These are phyloP conservation scores for Boleophthalmus pectinirostris DNA, from an alignment of 2,113 vertebrate genomes.

Conservation along the genomic window DNA sequence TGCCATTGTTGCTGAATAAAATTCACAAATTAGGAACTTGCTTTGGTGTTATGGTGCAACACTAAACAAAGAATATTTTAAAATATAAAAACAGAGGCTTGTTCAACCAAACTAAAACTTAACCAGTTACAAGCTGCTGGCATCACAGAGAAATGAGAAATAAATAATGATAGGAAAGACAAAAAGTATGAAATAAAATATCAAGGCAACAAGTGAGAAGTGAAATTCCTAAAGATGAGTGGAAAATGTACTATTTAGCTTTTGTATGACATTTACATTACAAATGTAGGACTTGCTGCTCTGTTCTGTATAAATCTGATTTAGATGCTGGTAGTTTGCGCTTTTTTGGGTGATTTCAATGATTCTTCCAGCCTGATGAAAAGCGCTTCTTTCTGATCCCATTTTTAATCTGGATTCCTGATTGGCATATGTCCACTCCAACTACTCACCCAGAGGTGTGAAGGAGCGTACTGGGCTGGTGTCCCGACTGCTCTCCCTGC, in stretches of 20 bases:
- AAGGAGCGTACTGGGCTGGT: slow-evolving; percentile 96
- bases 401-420: slow-evolving; percentile 21
- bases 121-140: too few species aligned
- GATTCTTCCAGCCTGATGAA: background rate
- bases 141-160: too few species aligned
- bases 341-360: background rate
- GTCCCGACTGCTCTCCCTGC: slow-evolving; percentile 98
- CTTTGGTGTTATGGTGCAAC: too few species aligned
- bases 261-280: background rate
- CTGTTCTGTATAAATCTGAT: background rate
- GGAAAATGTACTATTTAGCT: too few species aligned
- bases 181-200: too few species aligned
- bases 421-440: slow-evolving; percentile 19
- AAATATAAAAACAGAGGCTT: background rate
- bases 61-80: too few species aligned
- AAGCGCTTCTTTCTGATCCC: background rate
- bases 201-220: too few species aligned
- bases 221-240: too few species aligned
- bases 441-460: slow-evolving; percentile 92
- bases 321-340: background rate
- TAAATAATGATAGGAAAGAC: too few species aligned
- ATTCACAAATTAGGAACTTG: too few species aligned
- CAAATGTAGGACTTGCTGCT: background rate
- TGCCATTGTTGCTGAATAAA: too few species aligned
- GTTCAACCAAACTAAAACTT: too few species aligned